Conservation (phyloP, 2,888 invertebrate genomes). For the Diloba caeruleocephala region DNA sequence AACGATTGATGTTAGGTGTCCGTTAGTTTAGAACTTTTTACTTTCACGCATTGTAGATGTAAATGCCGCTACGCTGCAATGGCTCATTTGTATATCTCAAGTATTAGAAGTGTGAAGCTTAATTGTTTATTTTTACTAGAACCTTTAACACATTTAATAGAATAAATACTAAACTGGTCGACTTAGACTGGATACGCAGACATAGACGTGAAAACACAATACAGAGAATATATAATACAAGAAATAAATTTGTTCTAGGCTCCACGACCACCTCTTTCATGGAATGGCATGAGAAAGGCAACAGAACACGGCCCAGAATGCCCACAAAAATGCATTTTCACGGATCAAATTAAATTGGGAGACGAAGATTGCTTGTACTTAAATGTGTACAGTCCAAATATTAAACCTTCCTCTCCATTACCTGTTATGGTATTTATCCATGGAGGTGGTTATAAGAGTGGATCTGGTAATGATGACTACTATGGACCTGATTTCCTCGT, state of each 20-base stretch:
- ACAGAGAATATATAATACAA: not conserved
- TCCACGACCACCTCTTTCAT: constrained; percentile 61
- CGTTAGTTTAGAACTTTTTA: too few relatives aligned
- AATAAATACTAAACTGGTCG: too few relatives aligned
- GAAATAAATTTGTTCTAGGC: constrained; percentile 54
- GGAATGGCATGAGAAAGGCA: constrained; percentile 65
- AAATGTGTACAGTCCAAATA: constrained; percentile 67
- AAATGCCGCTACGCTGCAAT: too few relatives aligned
- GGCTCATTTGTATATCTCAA: too few relatives aligned
- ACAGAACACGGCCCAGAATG: constrained; percentile 62
- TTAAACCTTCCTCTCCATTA: constrained; percentile 47
- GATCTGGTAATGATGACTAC: constrained; percentile 60
- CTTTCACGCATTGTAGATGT: too few relatives aligned
- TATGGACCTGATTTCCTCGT: constrained; percentile 72
- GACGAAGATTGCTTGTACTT: constrained; percentile 70
- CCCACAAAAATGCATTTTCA: constrained; percentile 61
- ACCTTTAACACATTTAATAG: too few relatives aligned
- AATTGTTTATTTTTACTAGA: too few relatives aligned
- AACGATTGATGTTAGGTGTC: too few relatives aligned
- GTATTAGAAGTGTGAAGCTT: too few relatives aligned
- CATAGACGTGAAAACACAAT: too few relatives aligned
- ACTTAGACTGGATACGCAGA: too few relatives aligned
- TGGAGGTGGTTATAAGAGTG: constrained; percentile 67
- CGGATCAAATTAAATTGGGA: constrained; percentile 48
- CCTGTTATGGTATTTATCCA: constrained; percentile 73